Percentiles rank a stretch among this genome's conserved stretches.
Evolutionary conservation across 2,113 vertebrate genomes (phyloP).

Genomic region (Myrmecobius fasciatus): DNA sequence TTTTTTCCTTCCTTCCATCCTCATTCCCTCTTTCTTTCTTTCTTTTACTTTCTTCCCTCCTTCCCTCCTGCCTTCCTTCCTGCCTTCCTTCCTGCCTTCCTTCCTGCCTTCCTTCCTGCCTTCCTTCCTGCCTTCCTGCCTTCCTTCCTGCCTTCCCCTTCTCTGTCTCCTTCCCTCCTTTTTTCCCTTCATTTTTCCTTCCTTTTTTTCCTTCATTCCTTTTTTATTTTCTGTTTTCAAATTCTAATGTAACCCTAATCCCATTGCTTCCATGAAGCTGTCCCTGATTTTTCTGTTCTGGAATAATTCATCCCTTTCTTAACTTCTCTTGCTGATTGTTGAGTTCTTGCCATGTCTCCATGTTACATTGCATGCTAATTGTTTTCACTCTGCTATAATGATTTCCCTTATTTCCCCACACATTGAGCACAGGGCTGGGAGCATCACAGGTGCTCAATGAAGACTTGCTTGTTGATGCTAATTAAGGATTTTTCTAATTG

Average conservation of each 20-base stretch:
- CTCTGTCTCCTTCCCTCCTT: neutral
- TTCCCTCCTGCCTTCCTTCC: no score
- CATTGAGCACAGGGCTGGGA: neutral
- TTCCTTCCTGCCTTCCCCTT: neutral
- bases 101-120: no score
- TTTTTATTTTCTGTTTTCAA: neutral
- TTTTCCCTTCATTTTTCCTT: no score
- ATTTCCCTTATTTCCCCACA: neutral
- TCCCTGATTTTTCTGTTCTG: neutral
- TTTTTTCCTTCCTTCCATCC: no score
- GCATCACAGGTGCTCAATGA: neutral
- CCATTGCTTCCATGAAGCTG: neutral
- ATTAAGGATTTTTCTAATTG: conserved; percentile 17
- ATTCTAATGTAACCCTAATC: neutral
- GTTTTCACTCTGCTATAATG: neutral
- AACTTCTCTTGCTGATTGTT: neutral
- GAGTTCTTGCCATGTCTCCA: neutral
- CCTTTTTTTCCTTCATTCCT: neutral
- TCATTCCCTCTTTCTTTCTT: no score
- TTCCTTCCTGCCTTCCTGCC: no score
- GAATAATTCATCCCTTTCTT: neutral
- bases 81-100: no score
- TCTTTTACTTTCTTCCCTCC: no score
- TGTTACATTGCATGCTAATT: neutral
- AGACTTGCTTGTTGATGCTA: neutral